Evolutionary conservation across 2,888 invertebrate genomes (phyloP).

Genomic region (Esperia sulphurella): DNA sequence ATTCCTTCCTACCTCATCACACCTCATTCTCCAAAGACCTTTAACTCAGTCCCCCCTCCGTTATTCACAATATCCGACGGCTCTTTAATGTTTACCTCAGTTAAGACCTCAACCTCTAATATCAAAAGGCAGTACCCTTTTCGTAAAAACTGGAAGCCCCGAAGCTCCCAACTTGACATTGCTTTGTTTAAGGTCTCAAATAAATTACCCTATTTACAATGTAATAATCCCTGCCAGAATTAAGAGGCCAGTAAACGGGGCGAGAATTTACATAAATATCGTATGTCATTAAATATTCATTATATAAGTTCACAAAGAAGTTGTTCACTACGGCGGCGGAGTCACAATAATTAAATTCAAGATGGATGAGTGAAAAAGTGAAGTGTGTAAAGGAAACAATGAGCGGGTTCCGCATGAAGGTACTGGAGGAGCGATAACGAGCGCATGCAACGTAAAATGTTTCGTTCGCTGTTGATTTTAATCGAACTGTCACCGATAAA

Average conservation of each 20-base stretch:
- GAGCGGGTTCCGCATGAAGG: not conserved
- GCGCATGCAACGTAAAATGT: too few relatives aligned
- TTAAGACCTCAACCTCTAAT: too few relatives aligned
- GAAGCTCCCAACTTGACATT: not conserved
- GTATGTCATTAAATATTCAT: constrained; percentile 54
- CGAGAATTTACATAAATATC: constrained; percentile 51
- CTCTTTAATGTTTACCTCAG: too few relatives aligned
- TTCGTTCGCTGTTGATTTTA: too few relatives aligned
- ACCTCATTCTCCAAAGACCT: too few relatives aligned
- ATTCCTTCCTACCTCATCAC: too few relatives aligned
- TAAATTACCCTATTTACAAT: constrained; percentile 25
- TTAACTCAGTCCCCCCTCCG: too few relatives aligned
- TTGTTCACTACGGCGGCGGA: constrained; percentile 23
- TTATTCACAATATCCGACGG: too few relatives aligned
- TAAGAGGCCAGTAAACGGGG: constrained; percentile 35
- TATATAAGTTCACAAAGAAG: constrained; percentile 40
- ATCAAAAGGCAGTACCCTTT: too few relatives aligned
- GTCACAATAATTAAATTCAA: constrained; percentile 22
- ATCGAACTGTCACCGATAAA: too few relatives aligned
- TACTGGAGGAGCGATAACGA: too few relatives aligned
- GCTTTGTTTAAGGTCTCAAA: constrained; percentile 7
- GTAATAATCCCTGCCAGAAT: constrained; percentile 25
- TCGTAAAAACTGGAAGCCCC: too few relatives aligned
- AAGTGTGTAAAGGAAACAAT: not conserved
- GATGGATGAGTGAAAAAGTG: constrained; percentile 2